Evolutionary conservation across 2,888 invertebrate species (phyloP), one percentile per base, ranked within the genome.

Genomic region (Chloroclystis v-ata): DNA sequence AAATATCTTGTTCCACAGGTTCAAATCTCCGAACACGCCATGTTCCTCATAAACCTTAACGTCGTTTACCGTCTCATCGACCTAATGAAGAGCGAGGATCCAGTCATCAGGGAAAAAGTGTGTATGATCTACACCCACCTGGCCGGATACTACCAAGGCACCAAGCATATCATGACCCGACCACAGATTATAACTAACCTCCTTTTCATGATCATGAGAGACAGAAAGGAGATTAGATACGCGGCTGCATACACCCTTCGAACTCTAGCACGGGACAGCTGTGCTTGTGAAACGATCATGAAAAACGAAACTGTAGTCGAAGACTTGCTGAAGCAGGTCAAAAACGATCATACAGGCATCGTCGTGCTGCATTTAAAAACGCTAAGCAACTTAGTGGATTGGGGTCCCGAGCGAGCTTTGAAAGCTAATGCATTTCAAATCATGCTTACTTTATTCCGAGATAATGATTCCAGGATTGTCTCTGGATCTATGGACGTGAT

Each of bases 381-480:
- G 0, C 49, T 87, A 1, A 63, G 67, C 13, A 67, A 69, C 43
- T 59, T 87, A 0, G 54, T 69, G 1, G 82, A 81, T 38, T 82
- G 80, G 78, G 76, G 85, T 37, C 79, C 77, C 0, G 67, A 65
- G 0, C 52, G 59, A 1, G 62, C 82, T 0, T 54, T 87, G 8
- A 79, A 72, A 60, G 72, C 68, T 0, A 85, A 85, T 52, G 84
- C 78, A 0, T 87, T 84, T 37, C 77, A 78, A 45, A 54, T 79
- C 0, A 78, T 84, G 78, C 52, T 72, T 2, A 59, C 61, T 0
- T 53, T 84, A 0, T 75, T 85, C 32, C 44, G 65, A 0, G 61
- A 73, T 9, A n/a, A 50, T 0, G 76, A 82, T 12, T 57, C 65
- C 0, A 63, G 68, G 28, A 74, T 86, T 1, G 61, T 75, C 0